Conservation (phyloP, 2,797 vertebrate species). For the Leptoclinus maculatus region DNA sequence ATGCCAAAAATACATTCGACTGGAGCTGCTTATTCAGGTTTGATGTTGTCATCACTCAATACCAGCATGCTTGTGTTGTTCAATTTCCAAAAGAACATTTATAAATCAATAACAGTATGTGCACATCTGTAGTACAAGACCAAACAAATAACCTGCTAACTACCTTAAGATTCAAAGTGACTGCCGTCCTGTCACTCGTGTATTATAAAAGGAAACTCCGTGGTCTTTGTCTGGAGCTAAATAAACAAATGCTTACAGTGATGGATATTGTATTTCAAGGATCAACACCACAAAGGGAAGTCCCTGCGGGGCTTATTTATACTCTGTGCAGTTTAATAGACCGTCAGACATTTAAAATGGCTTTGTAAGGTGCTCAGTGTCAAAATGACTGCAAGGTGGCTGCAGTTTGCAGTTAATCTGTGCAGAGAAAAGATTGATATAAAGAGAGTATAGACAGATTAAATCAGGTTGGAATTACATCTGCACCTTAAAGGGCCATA, state of each 20-base stretch:
- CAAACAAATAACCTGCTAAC: background rate
- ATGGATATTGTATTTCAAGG: conserved; percentile 57
- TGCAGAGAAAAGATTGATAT: background rate
- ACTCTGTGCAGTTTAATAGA: conserved; percentile 27
- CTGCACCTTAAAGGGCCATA: background rate
- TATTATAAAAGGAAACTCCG: background rate
- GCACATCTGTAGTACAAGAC: conserved; percentile 1
- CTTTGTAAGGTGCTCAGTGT: background rate
- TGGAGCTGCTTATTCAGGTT: background rate
- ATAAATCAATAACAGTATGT: background rate
- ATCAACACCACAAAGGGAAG: conserved; percentile 42
- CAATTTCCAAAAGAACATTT: conserved; percentile 9
- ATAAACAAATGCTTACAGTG: conserved; percentile 42
- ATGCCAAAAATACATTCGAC: background rate
- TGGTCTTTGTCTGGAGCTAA: conserved; percentile 30
- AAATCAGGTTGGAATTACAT: conserved; percentile 24
- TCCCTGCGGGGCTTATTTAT: conserved; percentile 38
- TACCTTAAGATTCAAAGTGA: conserved; percentile 3
- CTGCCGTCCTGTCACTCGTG: conserved; percentile 7
- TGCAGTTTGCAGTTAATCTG: conserved; percentile 21
- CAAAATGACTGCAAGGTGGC: too few relatives aligned
- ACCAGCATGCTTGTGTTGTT: conserved; percentile 3
- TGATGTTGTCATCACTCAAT: conserved; percentile 1
- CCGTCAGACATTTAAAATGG: conserved; percentile 25
- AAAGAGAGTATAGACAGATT: background rate